A percentile compares a stretch with the other conserved stretches of the same genome.
These are phyloP conservation scores for Anabacerthia variegaticeps DNA, from an alignment of 2,797 vertebrate genomes.

Conservation along the genomic window DNA sequence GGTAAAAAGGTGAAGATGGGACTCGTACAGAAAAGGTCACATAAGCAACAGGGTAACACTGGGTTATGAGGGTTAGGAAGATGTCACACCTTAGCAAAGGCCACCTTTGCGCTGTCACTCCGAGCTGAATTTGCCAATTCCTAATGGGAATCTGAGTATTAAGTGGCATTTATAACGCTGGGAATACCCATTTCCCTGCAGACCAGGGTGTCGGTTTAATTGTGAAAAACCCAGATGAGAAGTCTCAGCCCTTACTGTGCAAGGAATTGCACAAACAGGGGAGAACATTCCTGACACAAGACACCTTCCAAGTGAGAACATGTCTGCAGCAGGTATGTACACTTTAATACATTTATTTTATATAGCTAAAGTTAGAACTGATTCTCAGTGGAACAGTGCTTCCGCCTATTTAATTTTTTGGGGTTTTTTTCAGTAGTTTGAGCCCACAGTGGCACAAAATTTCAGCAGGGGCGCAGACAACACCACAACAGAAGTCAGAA, in stretches of 20 bases:
- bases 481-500: not conserved
- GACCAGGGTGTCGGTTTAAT: not conserved
- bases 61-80: not conserved
- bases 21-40: not conserved
- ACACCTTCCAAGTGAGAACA: not conserved
- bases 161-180: not conserved
- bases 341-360: not conserved
- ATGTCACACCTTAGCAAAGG: not conserved
- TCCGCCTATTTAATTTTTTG: not conserved
- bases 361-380: not conserved
- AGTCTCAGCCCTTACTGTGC: not conserved
- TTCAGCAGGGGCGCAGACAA: not conserved
- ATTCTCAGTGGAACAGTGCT: not conserved
- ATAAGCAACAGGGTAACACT: not conserved
- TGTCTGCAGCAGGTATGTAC: not conserved
- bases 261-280: not conserved
- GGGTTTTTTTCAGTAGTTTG: not conserved
- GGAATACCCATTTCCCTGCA: not conserved
- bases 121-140: not conserved
- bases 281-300: not conserved
- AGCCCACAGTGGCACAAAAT: not conserved
- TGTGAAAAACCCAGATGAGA: not conserved
- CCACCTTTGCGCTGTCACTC: not conserved
- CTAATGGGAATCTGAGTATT: not conserved
- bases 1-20: slow-evolving; percentile 67